Base-by-base conservation (phyloP, 23 tunicate species). In the Trididemnum nubilum region DNA sequence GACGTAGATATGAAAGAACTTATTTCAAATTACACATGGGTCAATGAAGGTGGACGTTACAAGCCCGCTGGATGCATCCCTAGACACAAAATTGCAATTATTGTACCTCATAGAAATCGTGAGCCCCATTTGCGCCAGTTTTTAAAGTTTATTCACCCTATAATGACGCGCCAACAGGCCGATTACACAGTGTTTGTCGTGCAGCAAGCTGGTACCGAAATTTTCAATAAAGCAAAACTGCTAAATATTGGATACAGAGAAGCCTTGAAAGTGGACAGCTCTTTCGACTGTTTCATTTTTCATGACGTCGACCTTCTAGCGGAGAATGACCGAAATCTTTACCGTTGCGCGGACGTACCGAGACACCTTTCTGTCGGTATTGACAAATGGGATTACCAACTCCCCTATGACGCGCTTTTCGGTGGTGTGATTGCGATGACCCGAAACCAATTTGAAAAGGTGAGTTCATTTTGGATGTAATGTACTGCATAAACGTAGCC, bases 241-340 rank as follows among this genome's bases (percentile, higher is more conserved):
- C 65, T 92, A 39, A 92, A 92, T 52, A 83, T 83, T 39, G 98
- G 98, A 0, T 88, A 69, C 65, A 83, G n/a, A 22, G 92, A 92
- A 67, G 88, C 87, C 64, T 39, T 52, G 44, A 79, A 88, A 80
- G 88, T 82, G n/a, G 87, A 73, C 31, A 60, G 34, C 59, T n/a
- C n/a, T n/a, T 89, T 57, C 77, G 91, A 94, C 40, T 94, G 99
- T 57, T 94, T 80, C 82, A 81, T 94, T 54, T 94, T 94, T 63
- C 99, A 94, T 71, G 99, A 94, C 65, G 99, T 94, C 50, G 99
- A 94, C 65, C 84, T 94, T 32, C 78, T 94, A 70, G 92, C 91
- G 19, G 99, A 94, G 35, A 84, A 86, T 67, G 87, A 91, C 66
- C 81, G 91, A 44, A 81, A 85, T 44, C 57, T 91, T 77, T 91